Evolutionary conservation across 2,113 vertebrate species (phyloP).

Genomic region (Rhea americana): DNA sequence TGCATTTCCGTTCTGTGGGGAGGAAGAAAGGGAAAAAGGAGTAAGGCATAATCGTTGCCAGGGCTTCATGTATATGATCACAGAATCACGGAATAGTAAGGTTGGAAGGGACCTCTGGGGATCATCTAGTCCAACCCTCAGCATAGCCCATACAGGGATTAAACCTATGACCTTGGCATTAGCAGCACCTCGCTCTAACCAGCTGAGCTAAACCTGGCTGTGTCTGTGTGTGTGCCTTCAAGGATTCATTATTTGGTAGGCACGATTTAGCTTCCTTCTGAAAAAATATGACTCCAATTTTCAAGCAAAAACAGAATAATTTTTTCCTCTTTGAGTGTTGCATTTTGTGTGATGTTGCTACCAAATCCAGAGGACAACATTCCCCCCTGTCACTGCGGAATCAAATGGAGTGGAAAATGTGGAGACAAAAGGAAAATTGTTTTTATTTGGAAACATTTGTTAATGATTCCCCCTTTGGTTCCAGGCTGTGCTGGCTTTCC

Average conservation of each 20-base stretch:
- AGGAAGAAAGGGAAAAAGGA: neutral
- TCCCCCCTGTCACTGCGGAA: neutral
- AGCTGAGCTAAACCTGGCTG: neutral
- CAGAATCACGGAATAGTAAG: too few species aligned
- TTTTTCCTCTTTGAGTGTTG: neutral
- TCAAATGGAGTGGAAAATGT: constrained; percentile 36
- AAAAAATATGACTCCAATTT: constrained; percentile 54
- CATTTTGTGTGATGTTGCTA: neutral
- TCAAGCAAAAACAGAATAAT: neutral
- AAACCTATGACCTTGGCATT: too few species aligned
- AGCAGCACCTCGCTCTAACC: too few species aligned
- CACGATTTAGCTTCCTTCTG: neutral
- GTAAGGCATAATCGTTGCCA: neutral
- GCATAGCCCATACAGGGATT: too few species aligned
- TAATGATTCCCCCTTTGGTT: neutral
- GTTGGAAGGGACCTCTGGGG: too few species aligned
- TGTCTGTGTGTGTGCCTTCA: neutral
- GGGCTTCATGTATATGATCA: neutral
- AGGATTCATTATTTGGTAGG: neutral
- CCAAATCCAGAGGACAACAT: constrained; percentile 26
- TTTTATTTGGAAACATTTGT: constrained; percentile 35
- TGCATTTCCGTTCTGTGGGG: neutral
- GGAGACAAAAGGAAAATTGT: constrained; percentile 2
- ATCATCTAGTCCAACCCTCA: too few species aligned
- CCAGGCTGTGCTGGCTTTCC: neutral